Evolutionary conservation across 1,140 invertebrate species (phyloP).

Genomic region (Hydropsyche tenuis): DNA sequence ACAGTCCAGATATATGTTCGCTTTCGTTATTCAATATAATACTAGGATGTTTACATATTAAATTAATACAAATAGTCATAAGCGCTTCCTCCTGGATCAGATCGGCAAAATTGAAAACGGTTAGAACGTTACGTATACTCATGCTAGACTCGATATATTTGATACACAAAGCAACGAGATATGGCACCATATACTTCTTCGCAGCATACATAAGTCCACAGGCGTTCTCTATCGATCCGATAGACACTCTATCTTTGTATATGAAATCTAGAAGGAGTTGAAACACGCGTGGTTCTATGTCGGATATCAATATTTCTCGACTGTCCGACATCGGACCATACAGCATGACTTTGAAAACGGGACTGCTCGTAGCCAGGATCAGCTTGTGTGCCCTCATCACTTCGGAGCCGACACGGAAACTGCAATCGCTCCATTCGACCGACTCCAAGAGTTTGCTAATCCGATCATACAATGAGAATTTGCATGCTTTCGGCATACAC

Average conservation of each 20-base stretch:
- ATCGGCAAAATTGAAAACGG: constrained; percentile 64
- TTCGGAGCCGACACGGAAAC: constrained; percentile 60
- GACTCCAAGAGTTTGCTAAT: constrained; percentile 60
- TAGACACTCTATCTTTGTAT: constrained; percentile 62
- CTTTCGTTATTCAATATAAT: constrained; percentile 59
- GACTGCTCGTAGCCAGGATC: constrained; percentile 71
- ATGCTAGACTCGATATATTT: constrained; percentile 61
- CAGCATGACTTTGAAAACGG: constrained; percentile 80
- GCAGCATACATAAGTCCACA: constrained; percentile 65
- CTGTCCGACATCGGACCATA: constrained; percentile 68
- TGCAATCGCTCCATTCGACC: constrained; percentile 64
- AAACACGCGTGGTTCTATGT: constrained; percentile 64
- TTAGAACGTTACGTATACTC: constrained; percentile 62
- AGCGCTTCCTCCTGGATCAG: constrained; percentile 61
- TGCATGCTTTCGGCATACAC: constrained; percentile 33
- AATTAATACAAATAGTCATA: constrained; percentile 56
- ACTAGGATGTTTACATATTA: constrained; percentile 61
- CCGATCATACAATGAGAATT: constrained; percentile 55
- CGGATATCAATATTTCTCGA: constrained; percentile 60
- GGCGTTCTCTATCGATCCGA: constrained; percentile 61
- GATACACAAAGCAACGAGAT: constrained; percentile 61
- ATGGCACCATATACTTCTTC: constrained; percentile 64
- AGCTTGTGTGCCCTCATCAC: constrained; percentile 71
- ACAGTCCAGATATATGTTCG: constrained; percentile 58
- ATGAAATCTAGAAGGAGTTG: constrained; percentile 64